Evolutionary conservation across 37 sponge, comb jelly and placozoan species (phyloP), one percentile per base, ranked within the genome.

Genomic region (Axinella damicornis): DNA sequence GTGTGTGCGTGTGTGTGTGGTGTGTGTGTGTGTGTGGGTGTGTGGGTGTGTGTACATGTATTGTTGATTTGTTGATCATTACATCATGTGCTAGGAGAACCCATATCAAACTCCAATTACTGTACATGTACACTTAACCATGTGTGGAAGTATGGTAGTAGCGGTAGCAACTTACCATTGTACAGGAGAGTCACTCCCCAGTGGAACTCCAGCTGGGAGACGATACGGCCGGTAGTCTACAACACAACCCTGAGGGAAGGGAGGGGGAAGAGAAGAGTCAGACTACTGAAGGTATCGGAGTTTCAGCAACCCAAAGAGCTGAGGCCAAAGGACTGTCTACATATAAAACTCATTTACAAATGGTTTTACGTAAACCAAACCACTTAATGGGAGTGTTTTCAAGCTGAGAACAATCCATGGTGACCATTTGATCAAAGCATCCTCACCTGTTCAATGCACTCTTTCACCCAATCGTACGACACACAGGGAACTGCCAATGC

Each of bases 401-500:
- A n/a, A n/a, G n/a, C n/a, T n/a, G n/a, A n/a, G n/a, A n/a, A n/a
- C n/a, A n/a, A n/a, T n/a, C n/a, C n/a, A n/a, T n/a, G n/a, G n/a
- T n/a, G n/a, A n/a, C n/a, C n/a, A n/a, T n/a, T n/a, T n/a, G n/a
- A n/a, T n/a, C n/a, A n/a, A n/a, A n/a, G n/a, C n/a, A n/a, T n/a
- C n/a, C 46, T 46, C 46, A 92, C 92, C 88, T 87, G 57, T 19
- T 72, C n/a, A 12, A 74, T 78, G 33, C 85, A 87, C 38, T 88
- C 85, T 1, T 16, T 56, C 2, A 92, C 53, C 88, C 88, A 88
- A 35, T 18, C 12, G 71, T 88, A 85, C 15, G 80, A 76, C 12
- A 92, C 61, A 78, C 89, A 88, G 18, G 92, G 92, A 16, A 92
- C 28, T 12, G 80, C 89, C 57, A 77, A 73, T 18, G 92, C 92